These are phyloP conservation scores for Athalia circularis DNA, from an alignment of 2,888 invertebrate genomes.

Conservation along the genomic window DNA sequence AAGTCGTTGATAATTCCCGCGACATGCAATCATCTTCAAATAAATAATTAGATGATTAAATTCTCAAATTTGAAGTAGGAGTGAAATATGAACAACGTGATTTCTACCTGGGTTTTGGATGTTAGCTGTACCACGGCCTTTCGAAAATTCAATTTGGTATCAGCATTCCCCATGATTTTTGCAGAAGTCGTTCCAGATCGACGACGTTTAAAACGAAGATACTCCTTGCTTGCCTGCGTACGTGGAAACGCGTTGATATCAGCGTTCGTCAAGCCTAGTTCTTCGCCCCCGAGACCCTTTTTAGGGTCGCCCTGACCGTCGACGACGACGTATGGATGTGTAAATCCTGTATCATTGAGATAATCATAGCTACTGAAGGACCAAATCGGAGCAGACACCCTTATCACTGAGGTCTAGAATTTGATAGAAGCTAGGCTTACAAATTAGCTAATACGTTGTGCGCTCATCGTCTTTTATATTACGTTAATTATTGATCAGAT, in stretches of 20 bases:
- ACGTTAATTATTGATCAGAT: no score
- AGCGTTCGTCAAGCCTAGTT: background rate
- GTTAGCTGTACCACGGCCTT: conserved; percentile 98
- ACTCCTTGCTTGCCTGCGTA: background rate
- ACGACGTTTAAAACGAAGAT: background rate
- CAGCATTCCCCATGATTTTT: conserved; percentile 94
- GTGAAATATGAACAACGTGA: background rate
- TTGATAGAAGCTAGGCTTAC: no score
- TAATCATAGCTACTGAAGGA: conserved; percentile 19
- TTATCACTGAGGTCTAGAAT: no score
- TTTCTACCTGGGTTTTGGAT: conserved; percentile 92
- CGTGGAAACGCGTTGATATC: background rate
- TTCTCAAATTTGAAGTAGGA: background rate
- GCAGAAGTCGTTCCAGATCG: background rate
- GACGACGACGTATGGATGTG: conserved; percentile 5
- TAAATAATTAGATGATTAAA: background rate
- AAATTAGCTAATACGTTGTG: no score
- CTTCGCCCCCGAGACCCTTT: background rate
- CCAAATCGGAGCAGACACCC: background rate
- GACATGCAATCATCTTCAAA: background rate
- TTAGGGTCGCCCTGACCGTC: background rate
- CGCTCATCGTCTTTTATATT: no score
- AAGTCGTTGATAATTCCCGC: no score
- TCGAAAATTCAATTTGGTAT: conserved; percentile 97
- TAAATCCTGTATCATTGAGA: background rate